phyloP scores from a whole-genome alignment of 2,797 vertebrate genomes.

The Silurus lanzhouensis region DNA sequence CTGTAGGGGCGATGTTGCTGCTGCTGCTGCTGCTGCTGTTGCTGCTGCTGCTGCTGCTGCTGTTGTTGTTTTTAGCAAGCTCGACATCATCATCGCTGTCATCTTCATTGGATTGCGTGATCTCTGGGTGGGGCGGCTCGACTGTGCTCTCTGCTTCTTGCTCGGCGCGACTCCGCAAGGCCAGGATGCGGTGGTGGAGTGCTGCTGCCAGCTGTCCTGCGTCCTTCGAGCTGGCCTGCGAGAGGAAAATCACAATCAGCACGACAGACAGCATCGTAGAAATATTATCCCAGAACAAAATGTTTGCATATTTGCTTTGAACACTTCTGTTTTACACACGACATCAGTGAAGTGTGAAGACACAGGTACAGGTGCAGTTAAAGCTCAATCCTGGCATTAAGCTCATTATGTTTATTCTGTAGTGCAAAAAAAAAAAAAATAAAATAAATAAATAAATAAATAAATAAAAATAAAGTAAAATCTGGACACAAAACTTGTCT shows the following conservation, averaged over 20 bases:
- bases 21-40: slow-evolving; percentile 13
- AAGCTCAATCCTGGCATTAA: not conserved
- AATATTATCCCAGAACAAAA: not conserved
- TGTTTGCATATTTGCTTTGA: not conserved
- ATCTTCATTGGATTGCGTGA: slow-evolving; percentile 89
- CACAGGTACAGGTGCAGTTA: not conserved
- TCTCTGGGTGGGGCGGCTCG: slow-evolving; percentile 78
- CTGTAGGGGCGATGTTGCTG: slow-evolving; percentile 64
- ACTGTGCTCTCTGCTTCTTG: slow-evolving; percentile 85
- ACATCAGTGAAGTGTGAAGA: not conserved
- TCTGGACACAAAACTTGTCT: not conserved
- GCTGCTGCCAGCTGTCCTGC: slow-evolving; percentile 93
- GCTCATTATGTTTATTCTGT: not conserved
- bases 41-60: slow-evolving; percentile 28
- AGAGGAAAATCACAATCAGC: not conserved
- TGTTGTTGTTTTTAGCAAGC: slow-evolving; percentile 55
- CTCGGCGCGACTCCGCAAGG: slow-evolving; percentile 87
- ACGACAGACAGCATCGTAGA: not conserved
- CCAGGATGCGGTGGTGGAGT: slow-evolving; percentile 94
- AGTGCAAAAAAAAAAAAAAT: not conserved
- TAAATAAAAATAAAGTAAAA: not conserved
- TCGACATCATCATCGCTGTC: slow-evolving; percentile 89
- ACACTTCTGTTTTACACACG: not conserved
- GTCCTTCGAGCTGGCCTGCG: slow-evolving; percentile 95
- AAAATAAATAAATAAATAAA: slow-evolving; percentile 2